Percentiles rank a stretch among this genome's conserved stretches.
phyloP scores from a whole-genome alignment of 2,888 invertebrate genomes.

The Nomada goodeniana region DNA sequence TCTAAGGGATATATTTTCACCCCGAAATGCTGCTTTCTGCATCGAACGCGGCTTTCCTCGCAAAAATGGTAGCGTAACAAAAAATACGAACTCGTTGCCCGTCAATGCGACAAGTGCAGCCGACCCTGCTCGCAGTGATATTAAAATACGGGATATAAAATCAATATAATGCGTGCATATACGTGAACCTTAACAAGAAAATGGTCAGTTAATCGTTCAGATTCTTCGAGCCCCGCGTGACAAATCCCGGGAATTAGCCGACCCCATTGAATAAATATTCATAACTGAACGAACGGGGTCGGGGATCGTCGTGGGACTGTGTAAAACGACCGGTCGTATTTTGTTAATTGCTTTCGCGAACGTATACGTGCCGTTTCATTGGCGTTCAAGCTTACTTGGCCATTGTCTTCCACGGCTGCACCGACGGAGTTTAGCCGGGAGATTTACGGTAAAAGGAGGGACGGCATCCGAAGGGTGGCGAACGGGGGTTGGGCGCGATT shows the following conservation, averaged over 20 bases:
- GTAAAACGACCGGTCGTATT: not conserved
- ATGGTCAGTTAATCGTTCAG: not conserved
- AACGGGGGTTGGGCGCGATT: slow-evolving; percentile 47
- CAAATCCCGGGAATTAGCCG: slow-evolving; percentile 1
- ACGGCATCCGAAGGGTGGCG: not conserved
- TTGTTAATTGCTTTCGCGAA: slow-evolving; percentile 11
- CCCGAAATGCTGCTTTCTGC: too few relatives aligned
- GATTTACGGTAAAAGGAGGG: slow-evolving; percentile 65
- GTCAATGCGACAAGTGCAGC: too few relatives aligned
- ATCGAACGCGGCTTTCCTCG: too few relatives aligned
- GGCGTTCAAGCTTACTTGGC: slow-evolving; percentile 47
- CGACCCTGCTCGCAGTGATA: too few relatives aligned
- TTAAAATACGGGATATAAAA: too few relatives aligned
- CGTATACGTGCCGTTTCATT: slow-evolving; percentile 33
- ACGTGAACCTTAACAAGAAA: not conserved
- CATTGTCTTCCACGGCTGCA: slow-evolving; percentile 60
- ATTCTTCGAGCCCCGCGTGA: too few relatives aligned
- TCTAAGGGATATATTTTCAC: too few relatives aligned
- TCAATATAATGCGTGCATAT: too few relatives aligned
- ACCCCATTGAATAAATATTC: slow-evolving; percentile 12
- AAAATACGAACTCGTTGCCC: too few relatives aligned
- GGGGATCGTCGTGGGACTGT: not conserved
- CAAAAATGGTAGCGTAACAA: too few relatives aligned
- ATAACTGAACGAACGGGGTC: not conserved
- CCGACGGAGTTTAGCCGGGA: slow-evolving; percentile 52